Evolutionary conservation across 2,888 invertebrate species (phyloP).

Genomic region (Drosophila pseudotalamancana): DNA sequence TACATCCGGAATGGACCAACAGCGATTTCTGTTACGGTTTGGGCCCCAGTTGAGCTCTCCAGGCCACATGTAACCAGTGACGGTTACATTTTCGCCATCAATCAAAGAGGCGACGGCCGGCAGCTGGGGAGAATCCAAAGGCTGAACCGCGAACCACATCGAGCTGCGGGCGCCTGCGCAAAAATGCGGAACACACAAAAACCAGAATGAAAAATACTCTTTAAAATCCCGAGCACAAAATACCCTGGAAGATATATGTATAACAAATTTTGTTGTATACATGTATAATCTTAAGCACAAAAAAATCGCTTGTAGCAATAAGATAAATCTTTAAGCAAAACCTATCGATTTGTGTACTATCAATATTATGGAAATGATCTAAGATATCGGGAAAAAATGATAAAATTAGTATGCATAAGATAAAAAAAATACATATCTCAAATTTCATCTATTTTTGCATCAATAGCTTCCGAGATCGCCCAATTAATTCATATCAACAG

Average conservation of each 20-base stretch:
- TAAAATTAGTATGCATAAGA: too few relatives aligned
- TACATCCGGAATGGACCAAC: conserved; percentile 71
- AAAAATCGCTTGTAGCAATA: too few relatives aligned
- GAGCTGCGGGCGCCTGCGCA: conserved; percentile 58
- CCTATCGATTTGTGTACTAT: too few relatives aligned
- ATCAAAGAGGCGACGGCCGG: conserved; percentile 48
- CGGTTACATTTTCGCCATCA: conserved; percentile 76
- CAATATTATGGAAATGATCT: too few relatives aligned
- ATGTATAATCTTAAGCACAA: too few relatives aligned
- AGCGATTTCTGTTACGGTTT: conserved; percentile 11
- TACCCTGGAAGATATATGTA: background rate
- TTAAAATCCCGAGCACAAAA: background rate
- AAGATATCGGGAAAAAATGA: too few relatives aligned
- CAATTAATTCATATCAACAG: too few relatives aligned
- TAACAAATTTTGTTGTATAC: too few relatives aligned
- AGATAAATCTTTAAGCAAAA: too few relatives aligned
- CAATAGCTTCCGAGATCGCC: too few relatives aligned
- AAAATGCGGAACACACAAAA: conserved; percentile 65
- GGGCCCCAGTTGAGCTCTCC: conserved; percentile 25
- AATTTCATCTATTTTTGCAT: too few relatives aligned
- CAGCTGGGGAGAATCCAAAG: conserved; percentile 30
- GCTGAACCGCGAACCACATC: background rate
- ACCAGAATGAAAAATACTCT: background rate
- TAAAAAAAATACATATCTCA: too few relatives aligned
- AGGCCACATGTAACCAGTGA: conserved; percentile 67